These are phyloP conservation scores for Yoshiicerus persimilis DNA, from an alignment of 1,140 invertebrate genomes.

Conservation along the genomic window DNA sequence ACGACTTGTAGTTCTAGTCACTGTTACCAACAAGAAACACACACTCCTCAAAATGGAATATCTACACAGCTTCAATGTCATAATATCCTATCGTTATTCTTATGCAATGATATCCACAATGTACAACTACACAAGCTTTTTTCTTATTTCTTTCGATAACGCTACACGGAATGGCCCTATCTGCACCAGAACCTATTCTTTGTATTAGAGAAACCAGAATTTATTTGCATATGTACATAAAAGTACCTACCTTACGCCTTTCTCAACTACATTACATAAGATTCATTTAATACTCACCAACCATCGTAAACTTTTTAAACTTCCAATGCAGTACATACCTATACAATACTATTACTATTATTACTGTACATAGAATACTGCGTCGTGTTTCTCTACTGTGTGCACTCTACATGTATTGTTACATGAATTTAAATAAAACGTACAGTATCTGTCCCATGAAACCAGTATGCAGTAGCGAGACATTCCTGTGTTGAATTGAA, in stretches of 20 bases:
- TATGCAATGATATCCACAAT: no score
- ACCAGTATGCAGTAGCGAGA: neutral
- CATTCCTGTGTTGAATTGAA: neutral
- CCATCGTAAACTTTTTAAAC: neutral
- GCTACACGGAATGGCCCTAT: neutral
- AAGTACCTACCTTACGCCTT: neutral
- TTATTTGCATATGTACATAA: neutral
- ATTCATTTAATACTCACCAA: neutral
- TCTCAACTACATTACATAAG: neutral
- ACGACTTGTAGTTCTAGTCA: neutral
- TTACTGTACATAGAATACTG: no score
- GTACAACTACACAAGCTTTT: neutral
- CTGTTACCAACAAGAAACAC: neutral
- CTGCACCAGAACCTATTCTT: neutral
- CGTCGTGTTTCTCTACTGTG: no score
- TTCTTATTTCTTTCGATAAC: neutral
- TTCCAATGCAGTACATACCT: neutral
- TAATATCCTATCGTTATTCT: neutral
- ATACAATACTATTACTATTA: no score
- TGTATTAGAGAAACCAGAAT: neutral
- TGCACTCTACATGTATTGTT: neutral
- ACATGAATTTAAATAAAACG: neutral
- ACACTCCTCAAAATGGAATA: neutral
- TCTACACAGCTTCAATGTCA: neutral
- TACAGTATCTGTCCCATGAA: neutral